These are phyloP conservation scores for Zeus faber DNA, from an alignment of 2,113 vertebrate genomes.

Conservation along the genomic window DNA sequence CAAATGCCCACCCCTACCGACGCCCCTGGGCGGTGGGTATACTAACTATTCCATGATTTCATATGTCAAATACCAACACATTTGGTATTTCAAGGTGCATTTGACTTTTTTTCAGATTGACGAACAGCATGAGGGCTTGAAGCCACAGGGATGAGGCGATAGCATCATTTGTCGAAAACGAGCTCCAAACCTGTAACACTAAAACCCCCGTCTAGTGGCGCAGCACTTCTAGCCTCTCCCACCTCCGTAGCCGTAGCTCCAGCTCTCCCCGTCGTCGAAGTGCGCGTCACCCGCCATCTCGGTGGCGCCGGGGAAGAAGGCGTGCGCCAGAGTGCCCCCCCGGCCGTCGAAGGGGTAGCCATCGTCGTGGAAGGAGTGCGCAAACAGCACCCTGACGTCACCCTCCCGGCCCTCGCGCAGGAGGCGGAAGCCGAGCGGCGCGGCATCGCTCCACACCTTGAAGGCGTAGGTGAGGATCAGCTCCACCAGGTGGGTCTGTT, in stretches of 20 bases:
- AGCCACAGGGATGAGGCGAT: too few relatives aligned
- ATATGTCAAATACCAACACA: too few relatives aligned
- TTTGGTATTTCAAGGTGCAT: too few relatives aligned
- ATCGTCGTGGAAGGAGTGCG: conserved; percentile 76
- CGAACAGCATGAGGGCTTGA: too few relatives aligned
- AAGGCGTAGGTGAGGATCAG: conserved; percentile 51
- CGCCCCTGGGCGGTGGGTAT: too few relatives aligned
- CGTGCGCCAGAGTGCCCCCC: conserved; percentile 88
- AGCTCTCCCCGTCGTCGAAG: conserved; percentile 85
- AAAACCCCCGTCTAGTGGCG: too few relatives aligned
- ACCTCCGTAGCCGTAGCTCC: conserved; percentile 72
- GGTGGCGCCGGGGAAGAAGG: conserved; percentile 82
- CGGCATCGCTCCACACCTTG: conserved; percentile 72
- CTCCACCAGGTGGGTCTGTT: conserved; percentile 27
- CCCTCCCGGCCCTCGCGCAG: conserved; percentile 15
- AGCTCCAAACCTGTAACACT: neutral
- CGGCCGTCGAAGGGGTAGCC: conserved; percentile 87
- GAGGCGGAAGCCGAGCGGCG: conserved; percentile 29
- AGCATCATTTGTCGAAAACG: neutral
- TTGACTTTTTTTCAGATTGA: too few relatives aligned
- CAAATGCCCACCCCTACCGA: too few relatives aligned
- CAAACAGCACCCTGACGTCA: conserved; percentile 82
- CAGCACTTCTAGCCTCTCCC: neutral
- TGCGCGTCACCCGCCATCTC: conserved; percentile 83
- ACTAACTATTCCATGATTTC: too few relatives aligned